Conservation (phyloP, 2,888 invertebrate species). For the Petrophora chlorosata region DNA sequence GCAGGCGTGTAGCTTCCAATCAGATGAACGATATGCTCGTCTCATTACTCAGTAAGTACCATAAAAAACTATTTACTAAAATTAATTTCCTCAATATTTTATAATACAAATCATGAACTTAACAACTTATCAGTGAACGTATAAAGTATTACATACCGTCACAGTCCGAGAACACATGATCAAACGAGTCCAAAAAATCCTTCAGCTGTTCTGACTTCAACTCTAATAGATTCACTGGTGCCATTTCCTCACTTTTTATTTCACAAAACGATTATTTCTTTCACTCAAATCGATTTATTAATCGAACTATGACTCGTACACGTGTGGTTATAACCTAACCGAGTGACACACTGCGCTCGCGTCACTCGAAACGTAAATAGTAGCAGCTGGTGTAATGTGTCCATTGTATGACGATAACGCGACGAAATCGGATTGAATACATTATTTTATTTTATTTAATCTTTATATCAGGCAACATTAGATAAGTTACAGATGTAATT, state of each 20-base stretch:
- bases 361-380: constrained; percentile 50
- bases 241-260: constrained; percentile 42
- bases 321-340: constrained; percentile 64
- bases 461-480: too few species aligned
- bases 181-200: constrained; percentile 85
- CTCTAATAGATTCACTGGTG: constrained; percentile 67
- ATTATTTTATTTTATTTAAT: too few species aligned
- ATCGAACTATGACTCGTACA: constrained; percentile 32
- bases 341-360: constrained; percentile 61
- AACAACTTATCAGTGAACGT: not conserved
- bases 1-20: too few species aligned
- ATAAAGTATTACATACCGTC: constrained; percentile 84
- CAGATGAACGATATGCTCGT: too few species aligned
- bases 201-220: constrained; percentile 71
- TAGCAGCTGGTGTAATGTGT: constrained; percentile 40
- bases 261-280: too few species aligned
- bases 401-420: constrained; percentile 34
- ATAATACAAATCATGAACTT: too few species aligned
- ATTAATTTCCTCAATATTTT: too few species aligned
- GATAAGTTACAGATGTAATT: too few species aligned
- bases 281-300: constrained; percentile 17
- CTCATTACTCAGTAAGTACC: too few species aligned
- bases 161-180: constrained; percentile 90
- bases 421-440: too few species aligned
- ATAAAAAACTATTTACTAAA: too few species aligned